Conservation (phyloP, 2,113 vertebrate genomes). For the Serilophus lunatus region DNA sequence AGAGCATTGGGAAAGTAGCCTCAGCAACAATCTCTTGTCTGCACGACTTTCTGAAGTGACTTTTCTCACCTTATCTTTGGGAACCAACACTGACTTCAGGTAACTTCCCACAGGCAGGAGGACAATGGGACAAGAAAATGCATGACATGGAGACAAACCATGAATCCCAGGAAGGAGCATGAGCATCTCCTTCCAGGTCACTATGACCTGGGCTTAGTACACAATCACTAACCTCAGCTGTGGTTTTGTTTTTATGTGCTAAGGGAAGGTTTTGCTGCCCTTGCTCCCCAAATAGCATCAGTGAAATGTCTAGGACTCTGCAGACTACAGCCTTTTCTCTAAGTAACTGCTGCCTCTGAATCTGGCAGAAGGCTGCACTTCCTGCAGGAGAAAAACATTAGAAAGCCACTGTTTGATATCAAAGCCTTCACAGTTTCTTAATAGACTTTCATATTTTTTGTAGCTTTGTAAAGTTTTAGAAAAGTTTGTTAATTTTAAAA, state of each 20-base stretch:
- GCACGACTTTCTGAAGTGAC: not conserved
- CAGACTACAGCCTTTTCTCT: not conserved
- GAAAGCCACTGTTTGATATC: not conserved
- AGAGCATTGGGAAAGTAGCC: not conserved
- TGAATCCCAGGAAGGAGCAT: not conserved
- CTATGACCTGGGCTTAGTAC: not conserved
- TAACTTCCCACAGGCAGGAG: not conserved
- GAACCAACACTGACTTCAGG: accelerated
- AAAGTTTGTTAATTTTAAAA: not conserved
- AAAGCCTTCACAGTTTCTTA: not conserved
- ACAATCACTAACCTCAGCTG: not conserved
- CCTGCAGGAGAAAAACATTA: not conserved
- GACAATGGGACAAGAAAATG: not conserved
- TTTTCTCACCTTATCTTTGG: not conserved
- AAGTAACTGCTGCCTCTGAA: not conserved
- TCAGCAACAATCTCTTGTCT: not conserved
- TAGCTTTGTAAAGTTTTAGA: not conserved
- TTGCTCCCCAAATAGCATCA: not conserved
- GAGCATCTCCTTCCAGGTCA: not conserved
- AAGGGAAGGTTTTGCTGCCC: not conserved
- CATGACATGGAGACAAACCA: accelerated
- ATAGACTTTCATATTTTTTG: not conserved
- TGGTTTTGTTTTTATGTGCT: not conserved
- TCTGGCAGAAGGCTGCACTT: not conserved
- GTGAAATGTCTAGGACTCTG: not conserved